phyloP scores from a whole-genome alignment of 2,797 vertebrate genomes.

The Falco concolor region DNA sequence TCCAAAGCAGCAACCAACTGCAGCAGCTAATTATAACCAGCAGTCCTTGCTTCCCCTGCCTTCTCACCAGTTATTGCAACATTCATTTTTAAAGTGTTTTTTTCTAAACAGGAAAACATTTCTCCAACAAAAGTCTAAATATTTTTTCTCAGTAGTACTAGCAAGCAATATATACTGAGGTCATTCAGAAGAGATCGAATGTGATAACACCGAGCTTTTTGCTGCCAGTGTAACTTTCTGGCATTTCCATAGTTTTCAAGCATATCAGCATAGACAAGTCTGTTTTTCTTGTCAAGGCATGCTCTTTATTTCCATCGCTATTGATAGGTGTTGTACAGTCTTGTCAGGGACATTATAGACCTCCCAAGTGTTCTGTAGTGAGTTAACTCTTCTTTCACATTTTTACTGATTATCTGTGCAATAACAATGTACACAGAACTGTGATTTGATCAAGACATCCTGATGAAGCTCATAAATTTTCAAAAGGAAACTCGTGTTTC shows the following conservation, averaged over 20 bases:
- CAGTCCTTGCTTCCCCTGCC: not conserved
- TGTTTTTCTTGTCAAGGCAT: not conserved
- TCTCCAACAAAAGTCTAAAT: conserved; percentile 40
- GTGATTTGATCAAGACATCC: not conserved
- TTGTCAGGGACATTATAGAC: not conserved
- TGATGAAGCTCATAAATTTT: not conserved
- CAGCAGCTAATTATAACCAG: conserved; percentile 35
- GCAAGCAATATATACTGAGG: not conserved
- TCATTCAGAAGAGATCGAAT: not conserved
- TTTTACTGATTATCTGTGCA: not conserved
- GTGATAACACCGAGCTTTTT: not conserved
- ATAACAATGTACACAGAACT: not conserved
- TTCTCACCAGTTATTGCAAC: not conserved
- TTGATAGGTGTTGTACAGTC: not conserved
- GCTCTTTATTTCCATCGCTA: not conserved
- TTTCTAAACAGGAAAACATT: conserved; percentile 45
- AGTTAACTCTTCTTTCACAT: not conserved
- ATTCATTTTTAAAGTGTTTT: not conserved
- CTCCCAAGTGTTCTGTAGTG: not conserved
- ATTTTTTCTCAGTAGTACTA: conserved; percentile 45
- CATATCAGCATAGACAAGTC: not conserved
- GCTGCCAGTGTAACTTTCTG: not conserved
- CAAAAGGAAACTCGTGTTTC: not conserved
- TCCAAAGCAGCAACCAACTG: not conserved
- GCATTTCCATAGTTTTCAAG: not conserved